A percentile compares a stretch with the other conserved stretches of the same genome.
Conservation (phyloP, 2,113 vertebrate genomes). For the Chaetura pelagica region DNA sequence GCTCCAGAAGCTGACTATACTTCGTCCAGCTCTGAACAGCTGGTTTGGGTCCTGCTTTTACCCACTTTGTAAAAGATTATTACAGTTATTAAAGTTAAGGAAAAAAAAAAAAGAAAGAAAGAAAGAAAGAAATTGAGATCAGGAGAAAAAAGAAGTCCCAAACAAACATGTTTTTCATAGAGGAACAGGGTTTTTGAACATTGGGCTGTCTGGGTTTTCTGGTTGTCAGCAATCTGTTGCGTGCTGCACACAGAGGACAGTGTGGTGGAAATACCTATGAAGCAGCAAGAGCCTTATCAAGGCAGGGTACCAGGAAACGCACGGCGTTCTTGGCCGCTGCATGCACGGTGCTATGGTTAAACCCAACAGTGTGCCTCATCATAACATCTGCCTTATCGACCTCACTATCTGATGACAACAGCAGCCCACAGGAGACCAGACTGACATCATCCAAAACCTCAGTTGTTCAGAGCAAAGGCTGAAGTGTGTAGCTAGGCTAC, state of each 20-base stretch:
- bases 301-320: constrained; percentile 50
- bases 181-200: neutral
- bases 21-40: neutral
- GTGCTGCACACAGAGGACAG: neutral
- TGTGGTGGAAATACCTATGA: constrained; percentile 45
- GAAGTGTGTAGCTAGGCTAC: neutral
- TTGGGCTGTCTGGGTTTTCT: neutral
- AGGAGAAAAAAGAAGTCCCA: neutral
- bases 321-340: neutral
- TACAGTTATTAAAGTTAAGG: neutral
- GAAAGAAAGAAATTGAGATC: neutral
- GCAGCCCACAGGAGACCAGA: constrained; percentile 50
- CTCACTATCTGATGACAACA: constrained; percentile 63
- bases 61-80: neutral
- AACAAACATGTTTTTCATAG: neutral
- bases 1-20: neutral
- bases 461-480: constrained; percentile 14
- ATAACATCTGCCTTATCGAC: constrained; percentile 49
- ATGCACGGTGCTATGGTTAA: constrained; percentile 36
- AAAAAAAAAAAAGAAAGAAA: no score
- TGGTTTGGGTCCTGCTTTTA: neutral
- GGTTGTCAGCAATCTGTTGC: neutral
- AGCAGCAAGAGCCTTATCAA: constrained; percentile 8
- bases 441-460: constrained; percentile 66
- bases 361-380: constrained; percentile 24